Conservation (phyloP, 1,140 invertebrate genomes). For the Aphidius ervi region DNA sequence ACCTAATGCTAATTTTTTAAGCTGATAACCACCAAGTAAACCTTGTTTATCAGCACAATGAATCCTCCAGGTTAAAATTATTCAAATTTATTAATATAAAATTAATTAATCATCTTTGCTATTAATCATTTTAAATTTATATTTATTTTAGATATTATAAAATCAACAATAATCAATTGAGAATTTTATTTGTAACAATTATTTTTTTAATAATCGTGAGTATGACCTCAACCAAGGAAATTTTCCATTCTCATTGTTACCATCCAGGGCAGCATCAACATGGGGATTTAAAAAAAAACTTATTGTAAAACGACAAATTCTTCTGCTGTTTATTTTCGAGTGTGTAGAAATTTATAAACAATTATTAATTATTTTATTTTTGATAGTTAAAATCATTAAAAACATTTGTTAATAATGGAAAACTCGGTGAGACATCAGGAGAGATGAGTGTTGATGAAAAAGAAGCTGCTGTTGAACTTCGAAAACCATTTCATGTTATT, state of each 20-base stretch:
- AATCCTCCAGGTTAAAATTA: no score
- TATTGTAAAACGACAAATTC: slow-evolving; percentile 33
- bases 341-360: slow-evolving; percentile 23
- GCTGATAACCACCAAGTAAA: no score
- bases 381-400: slow-evolving; percentile 38
- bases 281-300: slow-evolving; percentile 44
- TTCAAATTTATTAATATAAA: no score
- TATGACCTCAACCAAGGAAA: no score
- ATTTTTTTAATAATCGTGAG: no score
- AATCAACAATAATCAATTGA: background rate
- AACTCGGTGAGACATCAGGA: slow-evolving; percentile 25
- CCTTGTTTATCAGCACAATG: no score
- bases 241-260: slow-evolving; percentile 41
- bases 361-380: slow-evolving; percentile 10
- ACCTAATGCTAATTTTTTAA: no score
- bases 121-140: no score
- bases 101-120: no score
- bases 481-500: slow-evolving; percentile 43
- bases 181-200: no score
- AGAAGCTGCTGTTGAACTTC: slow-evolving; percentile 36
- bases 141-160: background rate
- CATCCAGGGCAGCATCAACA: slow-evolving; percentile 41
- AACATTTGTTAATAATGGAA: slow-evolving; percentile 41
- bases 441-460: slow-evolving; percentile 25
- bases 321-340: slow-evolving; percentile 35